These are phyloP conservation scores for Anser brachyrhynchus DNA, from an alignment of 2,113 vertebrate genomes.

Conservation along the genomic window DNA sequence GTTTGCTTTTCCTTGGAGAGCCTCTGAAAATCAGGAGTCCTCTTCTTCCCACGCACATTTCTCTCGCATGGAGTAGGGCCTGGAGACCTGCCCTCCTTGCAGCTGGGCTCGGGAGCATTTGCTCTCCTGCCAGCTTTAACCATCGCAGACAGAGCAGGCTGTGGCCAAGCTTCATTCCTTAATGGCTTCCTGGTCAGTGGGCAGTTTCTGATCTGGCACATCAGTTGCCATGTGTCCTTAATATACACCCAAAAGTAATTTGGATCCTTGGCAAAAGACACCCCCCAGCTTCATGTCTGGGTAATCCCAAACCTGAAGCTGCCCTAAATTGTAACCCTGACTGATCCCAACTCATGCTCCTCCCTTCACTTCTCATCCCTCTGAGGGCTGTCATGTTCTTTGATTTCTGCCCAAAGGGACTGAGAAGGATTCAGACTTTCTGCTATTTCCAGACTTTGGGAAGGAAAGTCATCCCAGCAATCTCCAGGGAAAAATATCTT, in stretches of 20 bases:
- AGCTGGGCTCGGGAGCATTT: background rate
- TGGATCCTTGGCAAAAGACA: background rate
- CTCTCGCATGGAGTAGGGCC: background rate
- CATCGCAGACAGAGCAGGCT: background rate
- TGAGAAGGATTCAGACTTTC: background rate
- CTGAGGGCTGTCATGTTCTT: background rate
- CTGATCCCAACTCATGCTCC: background rate
- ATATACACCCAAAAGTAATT: background rate
- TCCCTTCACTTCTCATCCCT: background rate
- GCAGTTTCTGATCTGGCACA: background rate
- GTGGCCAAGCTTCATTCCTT: background rate
- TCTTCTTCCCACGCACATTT: background rate
- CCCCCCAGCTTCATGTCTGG: background rate
- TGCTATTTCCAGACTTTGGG: background rate
- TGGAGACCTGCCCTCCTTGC: background rate
- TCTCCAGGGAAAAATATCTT: background rate
- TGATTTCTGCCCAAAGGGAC: background rate
- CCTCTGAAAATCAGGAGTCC: background rate
- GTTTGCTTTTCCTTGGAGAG: background rate
- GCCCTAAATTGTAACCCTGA: background rate
- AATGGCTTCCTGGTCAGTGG: background rate
- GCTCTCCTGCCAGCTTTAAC: background rate
- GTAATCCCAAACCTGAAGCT: background rate
- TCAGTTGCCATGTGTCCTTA: background rate
- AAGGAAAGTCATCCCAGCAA: background rate